Evolutionary conservation across 2,113 vertebrate species (phyloP).

Genomic region (Todiramphus saurophagus): DNA sequence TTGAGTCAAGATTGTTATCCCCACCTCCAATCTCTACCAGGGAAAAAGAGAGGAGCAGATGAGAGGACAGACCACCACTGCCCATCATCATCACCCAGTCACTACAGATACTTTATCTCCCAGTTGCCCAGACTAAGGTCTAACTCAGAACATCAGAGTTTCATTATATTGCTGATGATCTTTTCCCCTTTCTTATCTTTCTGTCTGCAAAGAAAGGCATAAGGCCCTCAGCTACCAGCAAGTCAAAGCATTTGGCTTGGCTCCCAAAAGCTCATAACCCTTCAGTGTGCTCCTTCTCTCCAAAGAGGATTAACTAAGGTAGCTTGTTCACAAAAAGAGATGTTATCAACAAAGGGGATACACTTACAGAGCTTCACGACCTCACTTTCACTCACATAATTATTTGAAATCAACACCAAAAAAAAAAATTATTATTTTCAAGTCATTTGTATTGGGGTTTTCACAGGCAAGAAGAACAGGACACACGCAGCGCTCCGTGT

Average conservation of each 20-base stretch:
- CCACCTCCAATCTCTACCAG: background rate
- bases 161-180: background rate
- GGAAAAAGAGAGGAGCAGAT: background rate
- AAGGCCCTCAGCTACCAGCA: background rate
- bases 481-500: background rate
- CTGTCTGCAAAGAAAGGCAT: background rate
- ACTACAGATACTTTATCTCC: background rate
- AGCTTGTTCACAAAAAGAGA: background rate
- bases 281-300: background rate
- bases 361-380: background rate
- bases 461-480: background rate
- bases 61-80: background rate
- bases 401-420: background rate
- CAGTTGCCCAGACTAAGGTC: background rate
- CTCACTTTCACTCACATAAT: background rate
- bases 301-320: background rate
- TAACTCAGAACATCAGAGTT: background rate
- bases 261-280: background rate
- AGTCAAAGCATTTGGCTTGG: background rate
- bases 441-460: background rate
- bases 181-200: background rate
- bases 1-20: background rate
- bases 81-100: background rate
- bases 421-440: background rate
- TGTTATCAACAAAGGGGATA: background rate